Conservation (phyloP, 2,888 invertebrate species). For the Hirudinaria manillensis region DNA sequence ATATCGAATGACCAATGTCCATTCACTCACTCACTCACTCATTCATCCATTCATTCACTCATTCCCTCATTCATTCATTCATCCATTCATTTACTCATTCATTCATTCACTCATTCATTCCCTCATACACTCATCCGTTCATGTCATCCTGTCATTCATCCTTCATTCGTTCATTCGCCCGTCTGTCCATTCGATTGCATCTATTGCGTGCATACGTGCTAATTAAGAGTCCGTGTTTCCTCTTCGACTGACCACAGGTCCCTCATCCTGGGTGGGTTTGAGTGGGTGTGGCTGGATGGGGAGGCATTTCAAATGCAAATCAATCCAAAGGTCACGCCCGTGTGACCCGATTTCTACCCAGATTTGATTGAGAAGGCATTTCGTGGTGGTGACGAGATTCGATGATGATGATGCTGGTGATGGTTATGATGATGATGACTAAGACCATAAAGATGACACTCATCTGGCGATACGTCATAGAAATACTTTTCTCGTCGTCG, state of each 20-base stretch:
- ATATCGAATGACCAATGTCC: not conserved
- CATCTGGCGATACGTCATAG: no score
- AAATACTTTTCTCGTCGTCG: no score
- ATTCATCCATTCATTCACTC: not conserved
- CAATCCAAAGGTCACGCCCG: not conserved
- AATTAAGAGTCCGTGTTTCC: not conserved
- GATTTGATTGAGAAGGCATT: no score
- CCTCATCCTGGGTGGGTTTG: not conserved
- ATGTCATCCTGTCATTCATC: not conserved
- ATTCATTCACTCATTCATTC: not conserved
- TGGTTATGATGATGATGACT: not conserved
- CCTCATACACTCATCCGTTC: not conserved
- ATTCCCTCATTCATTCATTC: not conserved
- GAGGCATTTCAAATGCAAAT: slow-evolving; percentile 1
- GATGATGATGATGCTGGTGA: slow-evolving; percentile 1
- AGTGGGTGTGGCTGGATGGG: not conserved
- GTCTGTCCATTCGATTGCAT: not conserved
- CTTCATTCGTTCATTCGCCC: not conserved
- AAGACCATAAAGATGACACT: not conserved
- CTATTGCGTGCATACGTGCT: not conserved
- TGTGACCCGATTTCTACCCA: not conserved
- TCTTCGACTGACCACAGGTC: not conserved
- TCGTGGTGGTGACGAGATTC: no score
- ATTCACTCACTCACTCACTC: no score
- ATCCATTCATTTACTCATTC: not conserved